Base-by-base conservation (phyloP, 2,797 vertebrate genomes). In the Botia almorhae region DNA sequence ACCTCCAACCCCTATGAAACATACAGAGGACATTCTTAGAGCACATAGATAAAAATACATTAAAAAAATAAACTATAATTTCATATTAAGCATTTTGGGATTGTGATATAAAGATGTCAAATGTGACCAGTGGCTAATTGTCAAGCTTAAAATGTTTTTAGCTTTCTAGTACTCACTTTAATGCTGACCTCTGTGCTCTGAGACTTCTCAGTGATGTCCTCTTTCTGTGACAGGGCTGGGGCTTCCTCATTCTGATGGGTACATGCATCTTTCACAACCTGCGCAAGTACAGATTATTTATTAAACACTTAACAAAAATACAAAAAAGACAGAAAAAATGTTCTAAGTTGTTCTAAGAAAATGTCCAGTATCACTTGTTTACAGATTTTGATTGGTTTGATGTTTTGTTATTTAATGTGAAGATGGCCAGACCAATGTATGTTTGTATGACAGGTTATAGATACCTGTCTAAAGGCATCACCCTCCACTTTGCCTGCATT, bases 161-260 rank as follows among this genome's bases (percentile, higher is more conserved):
- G 19, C 7, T 50, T 70, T 1, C n/a, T 23, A 12, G 55, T 51
- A 26, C 84, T 69, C 85, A 95, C 94, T 88, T 94, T 95, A 78
- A 95, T 95, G 84, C 94, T 94, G 76, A 95, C 93, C 87, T 95
- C 94, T 26, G 94, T 95, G 89, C 94, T 94, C 86, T 94, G 94
- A 48, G 94, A 94, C 83, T 94, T 95, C 87, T 93, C 93, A 0
- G 94, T 95, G 50, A 81, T 92, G 85, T 93, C 93, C 10, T 93
- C 93, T 87, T 87, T 88, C 80, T 94, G 93, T 73, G 94, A 95
- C 77, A 93, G 90, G 36, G 82, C 84, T 0, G 93, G 94, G 53
- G 94, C 93, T 1, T 95, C 94, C 43, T 95, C 94, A 16, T 90
- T 93, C 19, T 94, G 91, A 81, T 91, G 92, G 12, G 71, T 80